phyloP scores from a whole-genome alignment of 2,888 invertebrate genomes.

The Nowickia ferox region DNA sequence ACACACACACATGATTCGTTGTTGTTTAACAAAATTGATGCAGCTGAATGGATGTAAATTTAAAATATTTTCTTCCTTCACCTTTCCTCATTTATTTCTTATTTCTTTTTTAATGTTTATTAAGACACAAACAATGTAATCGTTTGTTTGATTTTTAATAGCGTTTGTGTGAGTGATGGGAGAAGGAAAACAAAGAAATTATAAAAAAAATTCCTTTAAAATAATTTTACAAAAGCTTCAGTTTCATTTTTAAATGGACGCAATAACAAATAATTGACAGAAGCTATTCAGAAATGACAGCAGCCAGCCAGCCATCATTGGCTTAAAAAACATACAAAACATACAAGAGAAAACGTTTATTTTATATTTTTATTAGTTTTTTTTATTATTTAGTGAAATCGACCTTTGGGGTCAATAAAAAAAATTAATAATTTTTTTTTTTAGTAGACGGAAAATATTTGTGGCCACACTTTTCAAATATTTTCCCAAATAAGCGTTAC shows the following conservation, averaged over 20 bases:
- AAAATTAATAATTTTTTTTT: neutral
- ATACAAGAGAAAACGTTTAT: neutral
- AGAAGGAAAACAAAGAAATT: neutral
- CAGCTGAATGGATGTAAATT: slow-evolving; percentile 48
- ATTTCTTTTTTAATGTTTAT: neutral
- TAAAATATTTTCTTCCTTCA: neutral
- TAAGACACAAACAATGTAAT: neutral
- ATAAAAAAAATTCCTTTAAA: slow-evolving; percentile 10
- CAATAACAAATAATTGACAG: slow-evolving; percentile 16
- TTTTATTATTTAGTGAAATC: slow-evolving; percentile 37
- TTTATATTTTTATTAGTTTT: neutral
- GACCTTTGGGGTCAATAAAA: slow-evolving; percentile 9
- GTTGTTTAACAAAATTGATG: slow-evolving; percentile 44
- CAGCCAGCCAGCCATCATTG: neutral
- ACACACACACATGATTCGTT: slow-evolving; percentile 53
- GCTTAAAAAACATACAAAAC: neutral
- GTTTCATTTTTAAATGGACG: neutral
- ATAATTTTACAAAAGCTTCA: slow-evolving; percentile 1
- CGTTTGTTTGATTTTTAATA: neutral
- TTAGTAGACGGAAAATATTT: neutral
- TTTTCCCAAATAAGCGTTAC: too few species aligned
- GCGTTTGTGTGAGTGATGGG: neutral
- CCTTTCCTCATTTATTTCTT: neutral
- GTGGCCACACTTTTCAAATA: neutral
- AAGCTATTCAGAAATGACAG: slow-evolving; percentile 40